phyloP scores from a whole-genome alignment of 2,113 vertebrate species.

The Indicator indicator region DNA sequence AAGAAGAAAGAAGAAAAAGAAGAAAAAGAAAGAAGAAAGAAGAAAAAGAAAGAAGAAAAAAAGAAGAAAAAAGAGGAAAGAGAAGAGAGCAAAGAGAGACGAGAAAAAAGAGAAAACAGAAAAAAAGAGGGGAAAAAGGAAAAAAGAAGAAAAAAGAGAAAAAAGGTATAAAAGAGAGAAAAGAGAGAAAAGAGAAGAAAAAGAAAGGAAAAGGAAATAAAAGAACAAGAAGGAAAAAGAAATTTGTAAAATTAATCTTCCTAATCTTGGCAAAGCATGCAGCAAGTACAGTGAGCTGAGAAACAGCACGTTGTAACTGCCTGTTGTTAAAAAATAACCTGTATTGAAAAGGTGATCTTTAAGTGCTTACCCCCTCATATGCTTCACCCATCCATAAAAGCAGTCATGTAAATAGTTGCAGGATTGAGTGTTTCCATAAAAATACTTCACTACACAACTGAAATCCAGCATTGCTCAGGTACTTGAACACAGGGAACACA shows the following conservation, averaged over 20 bases:
- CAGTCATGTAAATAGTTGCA: neutral
- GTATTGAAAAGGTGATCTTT: neutral
- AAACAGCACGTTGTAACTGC: neutral
- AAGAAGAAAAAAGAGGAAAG: no score
- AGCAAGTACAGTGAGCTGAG: neutral
- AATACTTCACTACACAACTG: neutral
- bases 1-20: no score
- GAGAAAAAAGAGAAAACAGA: no score
- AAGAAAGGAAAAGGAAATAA: neutral
- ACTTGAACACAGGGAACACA: neutral
- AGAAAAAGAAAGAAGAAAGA: no score
- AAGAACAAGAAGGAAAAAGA: neutral
- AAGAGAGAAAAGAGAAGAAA: no score
- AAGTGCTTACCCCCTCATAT: neutral
- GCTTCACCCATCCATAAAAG: neutral
- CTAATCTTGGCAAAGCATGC: neutral
- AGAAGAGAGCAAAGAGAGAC: no score
- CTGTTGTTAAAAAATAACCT: neutral
- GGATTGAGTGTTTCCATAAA: neutral
- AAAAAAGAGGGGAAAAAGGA: no score
- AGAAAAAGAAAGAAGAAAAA: no score
- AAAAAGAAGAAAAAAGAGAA: no score
- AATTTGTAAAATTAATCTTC: neutral
- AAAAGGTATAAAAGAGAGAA: no score
- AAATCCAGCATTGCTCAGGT: neutral